Evolutionary conservation across 2,113 vertebrate genomes (phyloP), one percentile per base, ranked within the genome.

Genomic region (Nyctibius bracteatus): DNA sequence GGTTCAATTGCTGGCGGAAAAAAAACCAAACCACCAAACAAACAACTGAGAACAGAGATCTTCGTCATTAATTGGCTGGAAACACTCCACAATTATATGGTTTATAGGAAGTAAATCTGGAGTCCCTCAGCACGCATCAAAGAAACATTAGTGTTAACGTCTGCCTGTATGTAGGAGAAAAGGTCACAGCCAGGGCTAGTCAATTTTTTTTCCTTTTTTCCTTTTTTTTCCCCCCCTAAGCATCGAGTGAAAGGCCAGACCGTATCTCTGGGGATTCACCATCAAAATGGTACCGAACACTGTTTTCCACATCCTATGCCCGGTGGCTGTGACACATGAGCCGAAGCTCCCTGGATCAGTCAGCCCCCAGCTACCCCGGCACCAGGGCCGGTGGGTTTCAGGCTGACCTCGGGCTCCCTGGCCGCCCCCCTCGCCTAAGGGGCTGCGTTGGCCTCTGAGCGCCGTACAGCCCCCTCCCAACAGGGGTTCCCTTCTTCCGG

Each of bases 401-500:
- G 43, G 4, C 77, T 37, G 62, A 20, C 84, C 49, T 6, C 19
- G 51, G 46, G 13, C 5, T 39, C 39, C 30, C 30, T 1, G 41
- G 5, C 24, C 24, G 6, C 19, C 7, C n/a, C 19, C 18, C 0
- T n/a, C 4, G 12, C 25, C 35, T 1, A 13, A 20, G 21, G 28
- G 21, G 17, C 62, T 27, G 31, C 15, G 28, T 1, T 4, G 43
- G n/a, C 24, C 13, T 1, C 24, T 3, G 24, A 9, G 46, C 39
- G 17, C n/a, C 8, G 21, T 5, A 10, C 24, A 15, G 49, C 12
- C 14, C 9, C 25, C 33, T 1, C 24, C 18, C 5, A 2, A 2
- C 1, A 4, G 5, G 31, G 8, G 3, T 7, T 16, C 3, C 33
- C 23, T 20, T 16, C 13, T 24, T 20, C 7, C 15, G 23, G 17